These are phyloP conservation scores for Eurystomus gularis DNA, from an alignment of 2,113 vertebrate genomes.

Conservation along the genomic window DNA sequence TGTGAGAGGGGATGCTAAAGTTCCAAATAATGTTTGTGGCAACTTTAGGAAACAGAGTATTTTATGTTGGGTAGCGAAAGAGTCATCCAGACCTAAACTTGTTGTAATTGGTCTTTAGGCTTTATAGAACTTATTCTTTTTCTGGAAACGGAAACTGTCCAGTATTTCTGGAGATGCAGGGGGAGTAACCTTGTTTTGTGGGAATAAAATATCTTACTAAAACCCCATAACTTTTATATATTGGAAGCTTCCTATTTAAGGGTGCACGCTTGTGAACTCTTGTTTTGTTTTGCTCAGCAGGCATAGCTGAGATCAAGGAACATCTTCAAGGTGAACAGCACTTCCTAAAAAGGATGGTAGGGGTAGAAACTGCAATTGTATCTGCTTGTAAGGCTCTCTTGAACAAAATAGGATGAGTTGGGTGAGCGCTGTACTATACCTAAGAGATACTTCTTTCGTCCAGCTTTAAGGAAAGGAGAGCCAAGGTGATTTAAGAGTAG, in stretches of 20 bases:
- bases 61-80: not conserved
- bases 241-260: accelerated
- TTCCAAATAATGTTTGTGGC: not conserved
- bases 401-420: not conserved
- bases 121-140: not conserved
- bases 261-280: accelerated
- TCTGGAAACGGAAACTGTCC: not conserved
- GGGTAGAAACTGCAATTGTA: not conserved
- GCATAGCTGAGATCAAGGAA: not conserved
- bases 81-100: not conserved
- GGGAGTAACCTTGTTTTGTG: not conserved
- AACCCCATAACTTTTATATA: accelerated
- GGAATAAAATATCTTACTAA: not conserved
- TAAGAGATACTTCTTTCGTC: not conserved
- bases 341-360: not conserved
- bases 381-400: not conserved
- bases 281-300: not conserved
- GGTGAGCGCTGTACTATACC: not conserved
- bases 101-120: not conserved
- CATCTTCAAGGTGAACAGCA: not conserved
- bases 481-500: not conserved
- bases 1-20: not conserved
- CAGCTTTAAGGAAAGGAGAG: not conserved
- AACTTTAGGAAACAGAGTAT: not conserved
- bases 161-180: accelerated